A percentile compares a stretch with the other conserved stretches of the same genome.
Evolutionary conservation across 2,113 vertebrate species (phyloP).

Genomic region (Daboia siamensis): DNA sequence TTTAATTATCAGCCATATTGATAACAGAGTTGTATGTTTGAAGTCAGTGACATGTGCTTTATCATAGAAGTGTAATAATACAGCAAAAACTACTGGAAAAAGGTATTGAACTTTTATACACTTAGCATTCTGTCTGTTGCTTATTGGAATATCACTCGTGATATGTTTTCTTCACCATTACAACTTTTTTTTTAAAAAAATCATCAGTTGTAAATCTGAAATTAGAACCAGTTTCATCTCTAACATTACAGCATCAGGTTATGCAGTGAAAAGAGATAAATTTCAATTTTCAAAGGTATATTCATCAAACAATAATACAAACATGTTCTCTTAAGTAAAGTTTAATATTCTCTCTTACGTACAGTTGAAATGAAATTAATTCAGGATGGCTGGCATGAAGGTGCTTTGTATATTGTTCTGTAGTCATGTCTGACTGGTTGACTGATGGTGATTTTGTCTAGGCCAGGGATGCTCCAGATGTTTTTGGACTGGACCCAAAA

Average conservation of each 20-base stretch:
- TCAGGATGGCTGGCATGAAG: not conserved
- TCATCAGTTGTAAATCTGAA: not conserved
- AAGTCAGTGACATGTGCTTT: not conserved
- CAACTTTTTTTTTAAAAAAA: not conserved
- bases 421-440: not conserved
- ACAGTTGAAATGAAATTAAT: not conserved
- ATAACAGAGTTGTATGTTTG: not conserved
- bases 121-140: not conserved
- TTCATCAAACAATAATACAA: not conserved
- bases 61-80: not conserved
- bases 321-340: not conserved
- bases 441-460: no score
- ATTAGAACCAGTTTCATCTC: not conserved
- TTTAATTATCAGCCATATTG: not conserved
- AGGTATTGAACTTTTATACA: not conserved
- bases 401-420: not conserved
- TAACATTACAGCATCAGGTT: not conserved
- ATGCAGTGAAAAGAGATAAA: not conserved
- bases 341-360: not conserved
- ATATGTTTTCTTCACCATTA: not conserved
- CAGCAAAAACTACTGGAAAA: not conserved
- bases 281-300: not conserved
- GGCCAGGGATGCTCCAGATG: no score
- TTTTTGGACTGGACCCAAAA: no score
- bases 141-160: not conserved